Evolutionary conservation across 2,113 vertebrate species (phyloP).

Genomic region (Gobiocypris rarus): DNA sequence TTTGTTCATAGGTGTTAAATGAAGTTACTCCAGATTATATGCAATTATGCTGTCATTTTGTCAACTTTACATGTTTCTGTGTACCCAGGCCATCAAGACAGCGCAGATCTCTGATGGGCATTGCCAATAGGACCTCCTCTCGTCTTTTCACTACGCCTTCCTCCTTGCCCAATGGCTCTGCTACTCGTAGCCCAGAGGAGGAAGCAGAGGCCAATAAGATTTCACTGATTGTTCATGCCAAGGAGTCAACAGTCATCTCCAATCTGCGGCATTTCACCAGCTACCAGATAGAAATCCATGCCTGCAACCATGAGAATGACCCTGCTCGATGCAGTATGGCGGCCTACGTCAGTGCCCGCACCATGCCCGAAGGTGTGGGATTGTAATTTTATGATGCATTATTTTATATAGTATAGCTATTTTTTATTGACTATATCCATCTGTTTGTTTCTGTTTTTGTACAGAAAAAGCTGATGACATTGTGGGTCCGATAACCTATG

Average conservation of each 20-base stretch:
- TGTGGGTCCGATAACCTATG: slow-evolving; percentile 74
- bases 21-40: background rate
- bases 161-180: slow-evolving; percentile 56
- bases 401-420: background rate
- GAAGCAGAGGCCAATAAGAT: slow-evolving; percentile 77
- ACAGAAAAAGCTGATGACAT: slow-evolving; percentile 93
- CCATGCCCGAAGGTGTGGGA: slow-evolving; percentile 89
- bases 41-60: background rate
- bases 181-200: slow-evolving; percentile 63
- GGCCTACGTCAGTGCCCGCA: slow-evolving; percentile 91
- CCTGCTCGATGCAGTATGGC: slow-evolving; percentile 87
- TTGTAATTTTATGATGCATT: background rate
- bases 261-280: slow-evolving; percentile 91
- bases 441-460: slow-evolving; percentile 1
- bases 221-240: slow-evolving; percentile 79
- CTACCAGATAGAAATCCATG: slow-evolving; percentile 95
- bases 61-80: background rate
- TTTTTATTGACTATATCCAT: background rate
- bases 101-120: slow-evolving; percentile 79
- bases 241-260: slow-evolving; percentile 90
- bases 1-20: background rate
- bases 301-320: slow-evolving; percentile 86
- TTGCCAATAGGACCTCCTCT: slow-evolving; percentile 76
- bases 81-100: slow-evolving; percentile 79
- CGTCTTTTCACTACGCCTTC: slow-evolving; percentile 67